These are phyloP conservation scores for Pemphredon lugubris DNA, from an alignment of 2,888 invertebrate species.

Conservation along the genomic window DNA sequence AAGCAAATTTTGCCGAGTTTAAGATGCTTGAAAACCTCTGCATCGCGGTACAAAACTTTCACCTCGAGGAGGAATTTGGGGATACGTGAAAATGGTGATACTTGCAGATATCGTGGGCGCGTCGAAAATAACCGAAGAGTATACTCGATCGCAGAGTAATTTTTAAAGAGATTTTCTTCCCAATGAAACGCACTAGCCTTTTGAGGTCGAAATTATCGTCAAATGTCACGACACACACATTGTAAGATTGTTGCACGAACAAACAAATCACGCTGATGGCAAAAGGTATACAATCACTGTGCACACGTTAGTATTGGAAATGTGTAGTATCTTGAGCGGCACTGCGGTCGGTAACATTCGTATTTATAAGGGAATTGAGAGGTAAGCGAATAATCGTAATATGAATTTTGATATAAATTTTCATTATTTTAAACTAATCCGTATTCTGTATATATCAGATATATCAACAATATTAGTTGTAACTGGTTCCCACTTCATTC, in stretches of 20 bases:
- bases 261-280: too few species aligned
- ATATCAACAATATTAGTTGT: not conserved
- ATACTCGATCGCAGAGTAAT: slow-evolving; percentile 14
- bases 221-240: slow-evolving; percentile 12
- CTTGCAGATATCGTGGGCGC: slow-evolving; percentile 20
- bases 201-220: slow-evolving; percentile 19
- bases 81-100: slow-evolving; percentile 24
- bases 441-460: not conserved
- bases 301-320: not conserved
- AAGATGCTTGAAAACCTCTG: slow-evolving; percentile 17
- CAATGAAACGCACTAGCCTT: slow-evolving; percentile 46
- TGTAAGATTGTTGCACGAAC: slow-evolving; percentile 6
- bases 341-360: slow-evolving; percentile 7
- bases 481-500: slow-evolving; percentile 20
- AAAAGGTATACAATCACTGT: too few species aligned
- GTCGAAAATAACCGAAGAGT: slow-evolving; percentile 25
- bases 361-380: slow-evolving; percentile 17
- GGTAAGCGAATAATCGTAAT: slow-evolving; percentile 20
- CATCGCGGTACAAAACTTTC: slow-evolving; percentile 46
- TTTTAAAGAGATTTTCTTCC: slow-evolving; percentile 24
- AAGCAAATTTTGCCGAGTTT: not conserved
- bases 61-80: slow-evolving; percentile 30
- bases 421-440: slow-evolving; percentile 2
- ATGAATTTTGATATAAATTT: slow-evolving; percentile 15
- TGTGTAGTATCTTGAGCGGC: slow-evolving; percentile 4